Percentiles rank a stretch among this genome's conserved stretches.
Conservation (phyloP, 2,113 vertebrate genomes). For the Aplodontia rufa region DNA sequence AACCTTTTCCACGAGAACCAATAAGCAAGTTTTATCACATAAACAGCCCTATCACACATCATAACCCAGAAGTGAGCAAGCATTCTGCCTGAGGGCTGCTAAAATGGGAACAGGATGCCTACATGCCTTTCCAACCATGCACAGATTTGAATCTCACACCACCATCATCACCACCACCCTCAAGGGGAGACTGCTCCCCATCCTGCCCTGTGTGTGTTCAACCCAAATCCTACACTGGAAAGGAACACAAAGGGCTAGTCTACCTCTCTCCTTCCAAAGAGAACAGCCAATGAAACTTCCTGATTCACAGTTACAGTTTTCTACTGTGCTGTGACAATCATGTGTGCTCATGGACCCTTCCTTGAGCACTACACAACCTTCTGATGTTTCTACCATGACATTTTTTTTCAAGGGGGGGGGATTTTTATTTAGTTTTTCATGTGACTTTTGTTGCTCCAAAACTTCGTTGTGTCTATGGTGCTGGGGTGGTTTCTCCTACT, state of each 20-base stretch:
- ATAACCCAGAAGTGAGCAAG: background rate
- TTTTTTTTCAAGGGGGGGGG: too few relatives aligned
- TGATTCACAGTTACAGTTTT: background rate
- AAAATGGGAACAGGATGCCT: slow-evolving; percentile 28
- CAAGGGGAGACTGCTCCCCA: background rate
- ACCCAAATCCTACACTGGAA: background rate
- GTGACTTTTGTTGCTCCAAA: too few relatives aligned
- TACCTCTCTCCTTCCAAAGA: slow-evolving; percentile 14
- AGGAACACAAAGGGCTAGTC: slow-evolving; percentile 34
- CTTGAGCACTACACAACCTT: background rate
- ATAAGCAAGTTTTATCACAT: background rate
- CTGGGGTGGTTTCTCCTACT: background rate
- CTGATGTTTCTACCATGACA: background rate
- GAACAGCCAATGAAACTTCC: background rate
- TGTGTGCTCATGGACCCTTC: background rate
- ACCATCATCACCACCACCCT: background rate
- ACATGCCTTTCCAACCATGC: background rate
- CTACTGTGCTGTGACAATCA: background rate
- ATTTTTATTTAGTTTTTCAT: too few relatives aligned
- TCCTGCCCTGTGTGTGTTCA: background rate
- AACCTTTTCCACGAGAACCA: slow-evolving; percentile 16
- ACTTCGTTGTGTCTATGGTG: too few relatives aligned
- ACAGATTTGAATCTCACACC: background rate
- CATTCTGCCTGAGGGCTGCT: background rate
- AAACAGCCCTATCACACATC: background rate